Evolutionary conservation across 2,113 vertebrate genomes (phyloP).

Genomic region (Redunca redunca): DNA sequence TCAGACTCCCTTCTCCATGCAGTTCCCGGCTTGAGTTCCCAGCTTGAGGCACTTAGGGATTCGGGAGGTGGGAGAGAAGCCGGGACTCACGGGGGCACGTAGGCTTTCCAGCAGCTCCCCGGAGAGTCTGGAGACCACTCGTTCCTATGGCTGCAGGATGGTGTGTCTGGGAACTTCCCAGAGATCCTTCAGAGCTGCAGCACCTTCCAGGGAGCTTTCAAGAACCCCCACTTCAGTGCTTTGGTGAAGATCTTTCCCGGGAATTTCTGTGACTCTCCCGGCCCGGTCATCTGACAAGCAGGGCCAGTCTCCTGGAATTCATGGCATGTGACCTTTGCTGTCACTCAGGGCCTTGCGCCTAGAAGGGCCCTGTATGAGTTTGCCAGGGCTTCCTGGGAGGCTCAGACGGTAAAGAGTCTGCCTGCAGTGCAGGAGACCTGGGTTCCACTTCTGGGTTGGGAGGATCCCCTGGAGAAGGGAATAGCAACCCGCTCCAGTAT

Average conservation of each 20-base stretch:
- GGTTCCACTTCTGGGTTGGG: neutral
- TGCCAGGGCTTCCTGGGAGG: neutral
- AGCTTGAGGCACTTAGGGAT: too few relatives aligned
- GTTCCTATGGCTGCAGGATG: neutral
- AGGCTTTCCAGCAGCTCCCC: neutral
- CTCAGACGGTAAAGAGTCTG: accelerated
- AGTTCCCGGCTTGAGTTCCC: neutral
- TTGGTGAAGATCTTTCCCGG: neutral
- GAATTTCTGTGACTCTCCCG: neutral
- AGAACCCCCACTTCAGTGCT: neutral
- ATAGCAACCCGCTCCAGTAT: neutral
- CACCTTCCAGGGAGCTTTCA: neutral
- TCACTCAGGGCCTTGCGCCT: neutral
- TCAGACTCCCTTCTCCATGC: too few relatives aligned
- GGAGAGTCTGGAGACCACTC: neutral
- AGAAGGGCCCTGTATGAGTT: neutral
- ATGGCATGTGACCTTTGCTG: neutral
- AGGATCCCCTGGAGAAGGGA: neutral
- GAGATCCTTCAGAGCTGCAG: neutral
- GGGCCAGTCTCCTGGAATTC: neutral
- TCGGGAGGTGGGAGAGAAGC: neutral
- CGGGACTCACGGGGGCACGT: too few relatives aligned
- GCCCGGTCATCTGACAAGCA: too few relatives aligned
- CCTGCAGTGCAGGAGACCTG: neutral
- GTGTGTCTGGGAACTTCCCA: neutral